Evolutionary conservation across 2,113 vertebrate genomes (phyloP).

Genomic region (Nematolebias whitei): DNA sequence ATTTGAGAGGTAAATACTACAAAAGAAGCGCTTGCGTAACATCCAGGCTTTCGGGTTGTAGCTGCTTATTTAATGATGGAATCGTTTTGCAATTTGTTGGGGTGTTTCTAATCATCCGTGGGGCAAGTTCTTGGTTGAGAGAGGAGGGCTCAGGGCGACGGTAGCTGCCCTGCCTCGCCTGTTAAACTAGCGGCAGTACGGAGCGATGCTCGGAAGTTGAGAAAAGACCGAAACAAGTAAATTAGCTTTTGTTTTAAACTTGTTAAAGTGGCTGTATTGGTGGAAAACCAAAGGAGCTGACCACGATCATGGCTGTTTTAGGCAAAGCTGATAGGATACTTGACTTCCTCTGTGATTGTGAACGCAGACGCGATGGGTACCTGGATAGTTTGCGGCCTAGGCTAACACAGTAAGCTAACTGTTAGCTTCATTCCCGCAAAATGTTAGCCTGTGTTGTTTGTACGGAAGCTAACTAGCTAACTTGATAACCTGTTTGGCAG

Average conservation of each 20-base stretch:
- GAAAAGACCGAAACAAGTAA: constrained; percentile 78
- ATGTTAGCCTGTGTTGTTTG: constrained; percentile 58
- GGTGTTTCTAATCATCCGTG: constrained; percentile 68
- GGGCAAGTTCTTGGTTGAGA: constrained; percentile 70
- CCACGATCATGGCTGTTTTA: constrained; percentile 16
- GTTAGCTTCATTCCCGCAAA: constrained; percentile 67
- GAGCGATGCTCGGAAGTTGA: constrained; percentile 77
- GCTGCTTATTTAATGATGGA: constrained; percentile 35
- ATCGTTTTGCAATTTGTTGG: constrained; percentile 58
- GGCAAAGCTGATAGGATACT: constrained; percentile 31
- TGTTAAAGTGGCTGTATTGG: constrained; percentile 70
- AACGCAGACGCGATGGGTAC: constrained; percentile 74
- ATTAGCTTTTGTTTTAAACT: constrained; percentile 59
- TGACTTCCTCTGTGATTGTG: constrained; percentile 62
- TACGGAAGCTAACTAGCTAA: constrained; percentile 42
- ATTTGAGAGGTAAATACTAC: constrained; percentile 79
- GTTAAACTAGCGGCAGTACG: constrained; percentile 67
- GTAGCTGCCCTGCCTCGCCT: constrained; percentile 64
- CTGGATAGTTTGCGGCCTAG: constrained; percentile 81
- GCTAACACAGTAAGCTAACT: constrained; percentile 59
- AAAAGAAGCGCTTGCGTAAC: constrained; percentile 26
- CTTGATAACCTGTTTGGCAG: constrained; percentile 56
- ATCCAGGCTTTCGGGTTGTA: constrained; percentile 11
- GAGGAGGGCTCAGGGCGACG: constrained; percentile 69
- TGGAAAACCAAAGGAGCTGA: constrained; percentile 28